Percentiles rank a stretch among this genome's conserved stretches.
Evolutionary conservation across 1,140 invertebrate species (phyloP).

Genomic region (Drosophila kurseongensis): DNA sequence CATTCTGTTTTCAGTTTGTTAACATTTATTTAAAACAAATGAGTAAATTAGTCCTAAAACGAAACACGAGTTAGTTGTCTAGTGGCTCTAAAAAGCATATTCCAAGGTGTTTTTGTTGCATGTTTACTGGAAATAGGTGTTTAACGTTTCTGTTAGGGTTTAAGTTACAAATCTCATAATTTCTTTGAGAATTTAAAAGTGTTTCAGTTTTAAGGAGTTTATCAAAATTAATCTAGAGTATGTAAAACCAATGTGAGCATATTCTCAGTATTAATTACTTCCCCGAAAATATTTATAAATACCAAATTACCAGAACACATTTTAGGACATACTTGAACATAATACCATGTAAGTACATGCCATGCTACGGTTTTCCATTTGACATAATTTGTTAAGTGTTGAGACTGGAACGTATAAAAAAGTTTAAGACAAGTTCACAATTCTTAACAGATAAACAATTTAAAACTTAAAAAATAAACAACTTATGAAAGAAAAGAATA

Average conservation of each 20-base stretch:
- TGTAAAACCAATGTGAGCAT: not conserved
- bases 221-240: not conserved
- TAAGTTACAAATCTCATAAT: not conserved
- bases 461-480: not conserved
- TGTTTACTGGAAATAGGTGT: not conserved
- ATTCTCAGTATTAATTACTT: not conserved
- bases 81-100: not conserved
- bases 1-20: not conserved
- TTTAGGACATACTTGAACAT: conserved; percentile 3
- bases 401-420: not conserved
- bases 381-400: not conserved
- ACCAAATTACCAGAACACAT: conserved; percentile 1
- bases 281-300: not conserved
- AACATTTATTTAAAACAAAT: conserved; percentile 49
- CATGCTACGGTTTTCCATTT: not conserved
- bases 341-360: conserved; percentile 24
- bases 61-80: conserved; percentile 1
- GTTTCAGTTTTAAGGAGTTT: not conserved
- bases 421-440: not conserved
- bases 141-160: not conserved
- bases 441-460: no score
- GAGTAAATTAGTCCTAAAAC: conserved; percentile 23
- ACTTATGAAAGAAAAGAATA: no score
- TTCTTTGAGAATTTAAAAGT: not conserved
- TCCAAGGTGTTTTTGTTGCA: not conserved